These are phyloP conservation scores for Tetranychus truncatus DNA, from an alignment of 2,888 invertebrate genomes.

Conservation along the genomic window DNA sequence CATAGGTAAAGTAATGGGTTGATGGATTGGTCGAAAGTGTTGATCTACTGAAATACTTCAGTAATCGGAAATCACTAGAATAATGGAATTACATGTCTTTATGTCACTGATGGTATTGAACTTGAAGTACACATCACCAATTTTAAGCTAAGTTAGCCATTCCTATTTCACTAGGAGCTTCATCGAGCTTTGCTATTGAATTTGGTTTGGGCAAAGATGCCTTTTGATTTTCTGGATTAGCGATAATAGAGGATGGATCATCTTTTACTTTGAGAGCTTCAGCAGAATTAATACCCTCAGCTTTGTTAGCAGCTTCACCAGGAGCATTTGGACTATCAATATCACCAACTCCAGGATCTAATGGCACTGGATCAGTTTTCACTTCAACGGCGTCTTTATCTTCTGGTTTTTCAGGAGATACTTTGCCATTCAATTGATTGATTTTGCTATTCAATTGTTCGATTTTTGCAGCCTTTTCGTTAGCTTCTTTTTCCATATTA, in stretches of 20 bases:
- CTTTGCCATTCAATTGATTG: background rate
- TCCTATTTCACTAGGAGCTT: background rate
- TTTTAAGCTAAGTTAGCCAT: background rate
- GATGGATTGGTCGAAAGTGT: background rate
- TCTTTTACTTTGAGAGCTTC: background rate
- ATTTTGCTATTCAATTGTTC: background rate
- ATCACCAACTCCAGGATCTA: background rate
- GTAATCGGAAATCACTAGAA: no score
- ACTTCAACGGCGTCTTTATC: background rate
- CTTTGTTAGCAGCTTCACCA: background rate
- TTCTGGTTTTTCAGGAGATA: background rate
- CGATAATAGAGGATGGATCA: background rate
- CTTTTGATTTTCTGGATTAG: background rate
- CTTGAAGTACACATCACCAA: background rate
- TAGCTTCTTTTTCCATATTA: background rate
- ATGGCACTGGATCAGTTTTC: background rate
- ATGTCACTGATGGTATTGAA: no score
- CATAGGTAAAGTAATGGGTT: background rate
- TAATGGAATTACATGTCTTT: no score
- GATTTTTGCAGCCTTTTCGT: background rate
- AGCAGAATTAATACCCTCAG: background rate
- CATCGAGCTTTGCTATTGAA: background rate
- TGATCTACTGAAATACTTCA: background rate
- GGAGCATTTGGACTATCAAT: background rate
- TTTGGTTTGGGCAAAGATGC: background rate